Conservation (phyloP, 1,140 invertebrate species). For the Triops longicaudatus region DNA sequence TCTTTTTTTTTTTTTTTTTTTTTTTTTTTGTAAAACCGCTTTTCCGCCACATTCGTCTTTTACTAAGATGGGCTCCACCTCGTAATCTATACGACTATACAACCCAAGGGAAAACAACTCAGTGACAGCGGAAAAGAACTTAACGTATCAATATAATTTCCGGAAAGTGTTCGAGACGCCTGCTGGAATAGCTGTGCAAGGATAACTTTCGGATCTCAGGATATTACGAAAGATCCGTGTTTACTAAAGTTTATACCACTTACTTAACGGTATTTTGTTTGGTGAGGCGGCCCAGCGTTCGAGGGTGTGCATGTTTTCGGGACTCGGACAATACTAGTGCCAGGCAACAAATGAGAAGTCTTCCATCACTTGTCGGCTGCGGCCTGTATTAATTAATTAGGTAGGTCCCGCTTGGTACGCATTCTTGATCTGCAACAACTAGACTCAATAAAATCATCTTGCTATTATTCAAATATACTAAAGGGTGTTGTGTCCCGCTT, state of each 20-base stretch:
- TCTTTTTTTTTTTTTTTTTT: not conserved
- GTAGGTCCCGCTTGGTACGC: not conserved
- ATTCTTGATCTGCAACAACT: not conserved
- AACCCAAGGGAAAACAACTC: not conserved
- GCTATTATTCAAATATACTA: not conserved
- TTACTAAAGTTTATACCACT: no score
- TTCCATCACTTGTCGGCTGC: not conserved
- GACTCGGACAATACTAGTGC: not conserved
- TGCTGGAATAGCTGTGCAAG: no score
- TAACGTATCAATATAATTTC: no score
- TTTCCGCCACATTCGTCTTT: constrained; percentile 11
- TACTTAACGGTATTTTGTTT: not conserved
- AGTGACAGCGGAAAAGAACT: not conserved
- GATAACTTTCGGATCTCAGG: no score
- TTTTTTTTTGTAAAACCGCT: not conserved
- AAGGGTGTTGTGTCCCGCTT: not conserved
- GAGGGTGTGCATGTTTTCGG: not conserved
- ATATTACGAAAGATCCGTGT: no score
- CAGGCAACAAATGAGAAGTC: not conserved
- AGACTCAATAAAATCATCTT: not conserved
- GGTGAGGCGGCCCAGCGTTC: not conserved
- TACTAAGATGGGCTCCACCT: not conserved
- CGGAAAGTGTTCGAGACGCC: no score
- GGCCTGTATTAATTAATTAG: not conserved
- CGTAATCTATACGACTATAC: not conserved